Evolutionary conservation across 2,113 vertebrate genomes (phyloP).

Genomic region (Pseudorectes ferrugineus): DNA sequence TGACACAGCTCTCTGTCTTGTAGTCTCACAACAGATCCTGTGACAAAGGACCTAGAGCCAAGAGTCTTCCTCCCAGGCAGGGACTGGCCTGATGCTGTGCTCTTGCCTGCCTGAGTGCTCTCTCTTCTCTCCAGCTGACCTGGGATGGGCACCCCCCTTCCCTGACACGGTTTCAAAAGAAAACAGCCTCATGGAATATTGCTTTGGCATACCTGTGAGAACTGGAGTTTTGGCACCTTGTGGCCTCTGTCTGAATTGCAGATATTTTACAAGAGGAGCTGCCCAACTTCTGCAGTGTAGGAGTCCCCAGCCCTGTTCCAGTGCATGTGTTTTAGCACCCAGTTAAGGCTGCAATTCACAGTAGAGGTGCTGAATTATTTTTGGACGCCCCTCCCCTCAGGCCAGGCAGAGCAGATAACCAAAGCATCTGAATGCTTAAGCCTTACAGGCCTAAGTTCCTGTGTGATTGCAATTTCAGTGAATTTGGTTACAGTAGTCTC

Average conservation of each 20-base stretch:
- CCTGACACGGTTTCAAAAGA: neutral
- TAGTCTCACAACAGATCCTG: rapidly evolving
- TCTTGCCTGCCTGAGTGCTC: neutral
- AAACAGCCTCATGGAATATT: neutral
- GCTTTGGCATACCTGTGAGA: neutral
- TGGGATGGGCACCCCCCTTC: neutral
- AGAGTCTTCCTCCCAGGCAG: neutral
- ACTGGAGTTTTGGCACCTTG: neutral
- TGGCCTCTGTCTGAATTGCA: neutral
- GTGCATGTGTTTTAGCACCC: neutral
- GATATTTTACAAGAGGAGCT: neutral
- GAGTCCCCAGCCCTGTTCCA: neutral
- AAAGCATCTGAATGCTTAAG: neutral
- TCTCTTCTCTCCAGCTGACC: neutral
- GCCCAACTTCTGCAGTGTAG: neutral
- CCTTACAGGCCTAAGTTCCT: neutral
- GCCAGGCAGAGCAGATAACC: neutral
- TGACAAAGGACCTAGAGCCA: neutral
- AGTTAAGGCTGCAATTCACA: neutral
- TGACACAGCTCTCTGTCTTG: neutral
- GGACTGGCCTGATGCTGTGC: neutral
- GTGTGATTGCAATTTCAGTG: neutral
- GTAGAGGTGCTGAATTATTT: neutral
- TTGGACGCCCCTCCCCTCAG: neutral
- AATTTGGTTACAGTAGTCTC: neutral